Evolutionary conservation across 2,888 invertebrate genomes (phyloP), one percentile per base, ranked within the genome.

Genomic region (Acanthosepion esculentum): DNA sequence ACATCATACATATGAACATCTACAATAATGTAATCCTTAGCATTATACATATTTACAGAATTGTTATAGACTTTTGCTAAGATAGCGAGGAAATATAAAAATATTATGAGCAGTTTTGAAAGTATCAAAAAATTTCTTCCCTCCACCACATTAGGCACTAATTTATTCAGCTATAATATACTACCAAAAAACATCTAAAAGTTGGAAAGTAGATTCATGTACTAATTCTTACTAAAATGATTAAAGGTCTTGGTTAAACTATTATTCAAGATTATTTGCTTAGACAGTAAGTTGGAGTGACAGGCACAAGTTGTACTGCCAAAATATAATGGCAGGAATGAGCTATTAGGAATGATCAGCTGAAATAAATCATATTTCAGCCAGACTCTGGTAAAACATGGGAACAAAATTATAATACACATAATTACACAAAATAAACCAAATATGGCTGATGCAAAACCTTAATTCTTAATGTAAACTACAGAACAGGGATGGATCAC

Each of bases 141-240:
- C n/a, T n/a, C 78, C 78, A 78, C 12, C 78, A n/a, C 15, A 78
- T n/a, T n/a, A 78, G 78, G 78, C 78, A 78, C 78, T 78, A 78
- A 78, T 78, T n/a, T 78, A 78, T 78, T 78, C n/a, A 78, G 78
- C 78, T 78, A 78, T 78, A 78, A 78, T 78, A 12, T 78, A 78
- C 78, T 33, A 78, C 5, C 18, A 12, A 15, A 59, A 59, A 59
- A 6, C 23, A 20, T 23, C 59, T 59, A 59, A 3, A 20, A 59
- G 20, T 59, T 59, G 23, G 7, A 78, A 78, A 78, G 33, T 78
- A 78, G 18, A 78, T 78, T n/a, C n/a, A 26, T 64, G 7, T n/a
- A 78, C 33, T 78, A 78, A 78, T 29, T 78, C 33, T 78, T n/a
- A n/a, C n/a, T 78, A 78, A n/a, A n/a, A 6, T 26, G 15, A n/a